Evolutionary conservation across 2,888 invertebrate species (phyloP).

Genomic region (Isoperla grammatica): DNA sequence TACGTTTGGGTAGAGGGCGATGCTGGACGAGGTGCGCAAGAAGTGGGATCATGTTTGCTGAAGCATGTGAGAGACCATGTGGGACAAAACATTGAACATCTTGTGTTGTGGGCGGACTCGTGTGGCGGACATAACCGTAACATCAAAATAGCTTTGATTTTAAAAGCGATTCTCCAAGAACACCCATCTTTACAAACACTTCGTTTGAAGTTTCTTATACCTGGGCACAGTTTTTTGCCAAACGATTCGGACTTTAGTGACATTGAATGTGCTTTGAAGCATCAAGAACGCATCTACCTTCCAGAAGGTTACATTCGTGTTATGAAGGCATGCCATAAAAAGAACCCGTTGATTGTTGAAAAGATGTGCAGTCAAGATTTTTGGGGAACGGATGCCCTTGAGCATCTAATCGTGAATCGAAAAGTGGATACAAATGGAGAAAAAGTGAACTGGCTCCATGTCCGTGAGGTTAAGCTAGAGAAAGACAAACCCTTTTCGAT

Average conservation of each 20-base stretch:
- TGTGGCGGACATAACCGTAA: slow-evolving; percentile 30
- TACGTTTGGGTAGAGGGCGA: slow-evolving; percentile 35
- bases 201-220: slow-evolving; percentile 27
- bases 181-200: slow-evolving; percentile 28
- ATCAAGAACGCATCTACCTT: slow-evolving; percentile 27
- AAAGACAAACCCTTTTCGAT: too few relatives aligned
- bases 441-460: slow-evolving; percentile 22
- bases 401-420: background rate
- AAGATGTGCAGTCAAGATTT: slow-evolving; percentile 12
- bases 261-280: slow-evolving; percentile 32
- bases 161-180: slow-evolving; percentile 26
- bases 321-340: slow-evolving; percentile 22
- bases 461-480: slow-evolving; percentile 18
- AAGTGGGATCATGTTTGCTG: slow-evolving; percentile 34
- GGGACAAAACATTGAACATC: slow-evolving; percentile 20
- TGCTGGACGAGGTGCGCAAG: slow-evolving; percentile 36
- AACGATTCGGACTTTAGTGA: slow-evolving; percentile 33
- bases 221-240: slow-evolving; percentile 31
- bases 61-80: slow-evolving; percentile 24
- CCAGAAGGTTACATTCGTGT: slow-evolving; percentile 27
- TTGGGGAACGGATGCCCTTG: background rate
- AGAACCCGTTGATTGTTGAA: slow-evolving; percentile 12
- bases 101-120: slow-evolving; percentile 32
- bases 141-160: slow-evolving; percentile 29
- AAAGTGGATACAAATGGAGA: background rate